phyloP scores from a whole-genome alignment of 2,797 vertebrate genomes.

The Kryptolebias ocellatus region DNA sequence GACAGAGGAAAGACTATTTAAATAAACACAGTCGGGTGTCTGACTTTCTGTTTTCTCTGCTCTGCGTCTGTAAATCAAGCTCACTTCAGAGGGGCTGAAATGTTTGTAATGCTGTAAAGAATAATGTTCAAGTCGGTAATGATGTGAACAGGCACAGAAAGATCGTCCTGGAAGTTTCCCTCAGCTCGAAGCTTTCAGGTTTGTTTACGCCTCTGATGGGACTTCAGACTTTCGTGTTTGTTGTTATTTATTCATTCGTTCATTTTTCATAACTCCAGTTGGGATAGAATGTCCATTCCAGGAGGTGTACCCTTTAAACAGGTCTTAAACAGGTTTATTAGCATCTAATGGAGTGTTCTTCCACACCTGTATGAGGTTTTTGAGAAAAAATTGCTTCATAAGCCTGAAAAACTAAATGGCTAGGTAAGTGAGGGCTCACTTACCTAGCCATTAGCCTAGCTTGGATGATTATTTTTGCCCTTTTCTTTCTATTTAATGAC shows the following conservation, averaged over 20 bases:
- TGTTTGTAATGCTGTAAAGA: conserved; percentile 49
- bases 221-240: neutral
- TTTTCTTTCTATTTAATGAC: no score
- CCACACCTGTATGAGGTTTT: no score
- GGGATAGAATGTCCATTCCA: neutral
- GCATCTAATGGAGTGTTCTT: no score
- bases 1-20: conserved; percentile 41
- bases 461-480: no score
- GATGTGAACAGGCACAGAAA: conserved; percentile 7
- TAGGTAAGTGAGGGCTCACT: no score
- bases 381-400: no score
- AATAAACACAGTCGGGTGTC: conserved; percentile 46
- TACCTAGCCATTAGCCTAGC: no score
- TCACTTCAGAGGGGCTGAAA: conserved; percentile 30
- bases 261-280: neutral
- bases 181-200: neutral
- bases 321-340: no score
- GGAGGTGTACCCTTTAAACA: no score
- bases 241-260: neutral
- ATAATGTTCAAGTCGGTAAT: conserved; percentile 26
- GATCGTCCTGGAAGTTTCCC: conserved; percentile 1
- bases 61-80: conserved; percentile 48
- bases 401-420: no score
- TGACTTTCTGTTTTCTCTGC: conserved; percentile 35
- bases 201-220: neutral